Evolutionary conservation across 1,140 invertebrate genomes (phyloP), one percentile per base, ranked within the genome.

Genomic region (Hyles vespertilio): DNA sequence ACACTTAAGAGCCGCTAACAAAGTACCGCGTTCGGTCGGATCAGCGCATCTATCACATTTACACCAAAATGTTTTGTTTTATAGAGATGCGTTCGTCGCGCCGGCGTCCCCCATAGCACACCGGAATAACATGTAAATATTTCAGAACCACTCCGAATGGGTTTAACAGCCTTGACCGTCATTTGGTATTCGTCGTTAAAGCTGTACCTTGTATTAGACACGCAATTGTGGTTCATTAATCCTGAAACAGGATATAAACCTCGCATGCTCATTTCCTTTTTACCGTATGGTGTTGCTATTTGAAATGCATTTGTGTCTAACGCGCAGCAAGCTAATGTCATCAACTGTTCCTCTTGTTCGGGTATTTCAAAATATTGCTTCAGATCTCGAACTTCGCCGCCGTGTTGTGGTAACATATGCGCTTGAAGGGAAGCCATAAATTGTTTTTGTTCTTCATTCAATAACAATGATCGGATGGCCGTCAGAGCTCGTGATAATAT

Each of bases 241-340:
- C 93, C 92, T 1, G 93, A 92, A 12, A 94, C 79, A 3, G 94
- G 94, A 81, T 94, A 96, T 3, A 96, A 81, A 3, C 94, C 95
- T 61, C 94, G 89, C 36, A 93, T 79, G 69, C 91, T 91, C 34
- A 91, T 88, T 60, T 91, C 82, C 32, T 88, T 80, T 40, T 85
- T 86, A 8, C 88, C 89, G 51, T 86, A 89, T 1, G 73, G 54
- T 33, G 74, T 74, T 11, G 89, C 80, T 45, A 93, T 92, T 89
- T 95, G 94, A 66, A 94, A 95, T 5, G 94, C 93, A 70, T 95
- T 95, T 2, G 94, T 93, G 72, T 95, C 94, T 63, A 95, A 89
- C 34, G 92, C 91, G 53, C 90, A 91, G 67, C 93, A 93, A 0
- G 92, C 90, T 33, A 81, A 77, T 7, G 77, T 87, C 85, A 96